Conservation (phyloP, 2,797 vertebrate genomes). For the Falco rusticolus region DNA sequence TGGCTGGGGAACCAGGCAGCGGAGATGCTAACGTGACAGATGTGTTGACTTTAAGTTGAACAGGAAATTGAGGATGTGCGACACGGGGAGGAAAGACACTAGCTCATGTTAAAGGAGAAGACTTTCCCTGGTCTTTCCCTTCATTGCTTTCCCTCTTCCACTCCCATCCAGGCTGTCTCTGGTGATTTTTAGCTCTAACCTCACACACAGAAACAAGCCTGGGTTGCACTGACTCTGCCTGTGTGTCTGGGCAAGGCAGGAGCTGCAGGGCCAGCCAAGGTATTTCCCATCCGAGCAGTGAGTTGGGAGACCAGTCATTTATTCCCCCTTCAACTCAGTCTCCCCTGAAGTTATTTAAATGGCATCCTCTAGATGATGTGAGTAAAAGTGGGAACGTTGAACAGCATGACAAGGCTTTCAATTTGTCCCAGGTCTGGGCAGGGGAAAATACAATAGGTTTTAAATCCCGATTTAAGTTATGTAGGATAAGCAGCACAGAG, state of each 20-base stretch:
- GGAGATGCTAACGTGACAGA: conserved; percentile 56
- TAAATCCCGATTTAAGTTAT: background rate
- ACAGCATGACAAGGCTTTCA: background rate
- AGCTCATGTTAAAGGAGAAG: conserved; percentile 33
- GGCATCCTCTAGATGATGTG: background rate
- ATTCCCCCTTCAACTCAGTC: background rate
- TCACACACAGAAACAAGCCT: background rate
- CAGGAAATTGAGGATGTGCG: conserved; percentile 51
- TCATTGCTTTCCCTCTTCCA: background rate
- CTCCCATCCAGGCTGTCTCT: background rate
- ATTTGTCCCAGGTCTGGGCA: background rate
- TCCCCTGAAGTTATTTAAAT: background rate
- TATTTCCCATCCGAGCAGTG: background rate
- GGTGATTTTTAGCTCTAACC: background rate
- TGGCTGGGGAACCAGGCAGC: conserved; percentile 61
- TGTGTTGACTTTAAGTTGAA: conserved; percentile 71
- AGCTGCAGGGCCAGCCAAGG: background rate
- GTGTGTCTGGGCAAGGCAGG: background rate
- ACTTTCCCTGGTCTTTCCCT: background rate
- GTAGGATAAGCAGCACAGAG: background rate
- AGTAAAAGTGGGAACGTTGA: background rate
- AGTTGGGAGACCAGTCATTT: background rate
- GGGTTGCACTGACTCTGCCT: background rate
- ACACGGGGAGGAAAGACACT: conserved; percentile 12
- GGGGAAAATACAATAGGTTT: background rate